Evolutionary conservation across 1,140 invertebrate species (phyloP).

Genomic region (Anthonomus grandis): DNA sequence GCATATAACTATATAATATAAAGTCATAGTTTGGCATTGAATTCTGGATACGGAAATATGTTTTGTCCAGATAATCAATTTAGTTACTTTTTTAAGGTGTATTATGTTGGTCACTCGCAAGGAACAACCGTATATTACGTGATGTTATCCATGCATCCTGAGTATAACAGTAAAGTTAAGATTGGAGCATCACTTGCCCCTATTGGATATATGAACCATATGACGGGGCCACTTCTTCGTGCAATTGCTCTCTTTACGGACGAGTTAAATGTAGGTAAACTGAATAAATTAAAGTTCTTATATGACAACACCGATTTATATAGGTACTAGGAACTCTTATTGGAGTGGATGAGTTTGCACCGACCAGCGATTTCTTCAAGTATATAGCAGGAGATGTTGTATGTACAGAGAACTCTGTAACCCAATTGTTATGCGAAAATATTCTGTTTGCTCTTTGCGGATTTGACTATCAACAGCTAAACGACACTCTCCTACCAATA

Average conservation of each 20-base stretch:
- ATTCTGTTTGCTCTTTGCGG: constrained; percentile 57
- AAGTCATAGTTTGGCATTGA: no score
- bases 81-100: constrained; percentile 51
- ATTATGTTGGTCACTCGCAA: constrained; percentile 66
- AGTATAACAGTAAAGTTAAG: constrained; percentile 57
- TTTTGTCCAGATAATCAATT: no score
- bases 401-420: constrained; percentile 50
- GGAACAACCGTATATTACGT: constrained; percentile 60
- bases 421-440: constrained; percentile 55
- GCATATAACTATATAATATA: no score
- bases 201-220: constrained; percentile 54
- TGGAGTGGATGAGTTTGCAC: constrained; percentile 57
- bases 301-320: neutral
- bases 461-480: constrained; percentile 55
- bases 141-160: constrained; percentile 52
- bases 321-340: constrained; percentile 48
- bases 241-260: constrained; percentile 29
- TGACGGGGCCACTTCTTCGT: constrained; percentile 52
- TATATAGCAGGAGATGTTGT: constrained; percentile 45
- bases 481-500: constrained; percentile 63
- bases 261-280: constrained; percentile 17
- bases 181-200: constrained; percentile 58
- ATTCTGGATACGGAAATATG: no score
- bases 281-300: constrained; percentile 2
- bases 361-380: constrained; percentile 48